Conservation (phyloP, 2,113 vertebrate species). For the Scalopus aquaticus region DNA sequence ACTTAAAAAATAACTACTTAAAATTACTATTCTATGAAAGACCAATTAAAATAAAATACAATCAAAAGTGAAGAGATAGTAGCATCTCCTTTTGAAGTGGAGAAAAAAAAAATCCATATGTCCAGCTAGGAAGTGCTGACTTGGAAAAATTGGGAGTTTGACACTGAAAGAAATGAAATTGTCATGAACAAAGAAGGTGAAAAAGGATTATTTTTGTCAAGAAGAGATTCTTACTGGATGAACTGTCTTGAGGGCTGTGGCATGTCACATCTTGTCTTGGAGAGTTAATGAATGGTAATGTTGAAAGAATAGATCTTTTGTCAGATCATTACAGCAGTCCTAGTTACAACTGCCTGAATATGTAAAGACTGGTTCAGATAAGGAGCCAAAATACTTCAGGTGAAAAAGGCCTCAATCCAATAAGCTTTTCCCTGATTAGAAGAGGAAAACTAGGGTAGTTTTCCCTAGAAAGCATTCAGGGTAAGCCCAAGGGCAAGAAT, state of each 20-base stretch:
- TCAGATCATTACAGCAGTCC: slow-evolving; percentile 68
- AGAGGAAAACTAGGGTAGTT: slow-evolving; percentile 10
- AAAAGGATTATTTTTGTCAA: slow-evolving; percentile 74
- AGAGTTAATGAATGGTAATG: slow-evolving; percentile 74
- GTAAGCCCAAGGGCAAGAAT: slow-evolving; percentile 23
- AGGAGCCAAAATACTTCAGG: slow-evolving; percentile 57
- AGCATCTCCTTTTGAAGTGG: slow-evolving; percentile 16
- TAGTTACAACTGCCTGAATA: slow-evolving; percentile 56
- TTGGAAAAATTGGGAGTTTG: slow-evolving; percentile 61
- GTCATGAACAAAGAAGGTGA: slow-evolving; percentile 75
- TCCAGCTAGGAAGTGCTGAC: slow-evolving; percentile 46
- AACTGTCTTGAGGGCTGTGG: slow-evolving; percentile 65
- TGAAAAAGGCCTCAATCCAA: slow-evolving; percentile 52
- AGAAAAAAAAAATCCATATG: background rate
- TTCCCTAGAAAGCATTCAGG: slow-evolving; percentile 40
- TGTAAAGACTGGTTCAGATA: slow-evolving; percentile 58
- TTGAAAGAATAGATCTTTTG: slow-evolving; percentile 71
- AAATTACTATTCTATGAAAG: slow-evolving; percentile 36
- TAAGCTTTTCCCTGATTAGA: slow-evolving; percentile 10
- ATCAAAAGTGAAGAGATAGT: slow-evolving; percentile 44
- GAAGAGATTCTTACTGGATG: slow-evolving; percentile 59
- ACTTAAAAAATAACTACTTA: background rate
- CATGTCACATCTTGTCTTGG: slow-evolving; percentile 63
- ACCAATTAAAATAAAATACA: slow-evolving; percentile 45
- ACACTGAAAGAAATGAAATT: slow-evolving; percentile 56